Evolutionary conservation across 2,888 invertebrate species (phyloP).

Genomic region (Pyrrhia umbra): DNA sequence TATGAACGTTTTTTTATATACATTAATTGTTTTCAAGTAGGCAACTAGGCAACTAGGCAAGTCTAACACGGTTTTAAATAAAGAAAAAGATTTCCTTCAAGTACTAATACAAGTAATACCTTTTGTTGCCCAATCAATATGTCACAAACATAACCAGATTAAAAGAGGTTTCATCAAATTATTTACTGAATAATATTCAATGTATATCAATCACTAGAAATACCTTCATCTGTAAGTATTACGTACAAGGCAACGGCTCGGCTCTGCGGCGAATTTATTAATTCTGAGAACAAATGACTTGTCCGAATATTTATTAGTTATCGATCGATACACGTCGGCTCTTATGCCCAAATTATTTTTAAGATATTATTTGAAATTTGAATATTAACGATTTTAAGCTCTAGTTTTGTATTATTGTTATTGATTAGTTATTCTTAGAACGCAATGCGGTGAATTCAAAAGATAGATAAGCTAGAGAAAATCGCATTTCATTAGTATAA

Average conservation of each 20-base stretch:
- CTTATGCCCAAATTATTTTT: neutral
- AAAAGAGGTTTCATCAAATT: conserved; percentile 25
- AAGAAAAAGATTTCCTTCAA: no score
- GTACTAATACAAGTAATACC: no score
- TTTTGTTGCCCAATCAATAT: conserved; percentile 17
- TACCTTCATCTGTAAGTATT: conserved; percentile 7
- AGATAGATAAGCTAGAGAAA: no score
- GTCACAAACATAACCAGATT: conserved; percentile 15
- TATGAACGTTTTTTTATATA: no score
- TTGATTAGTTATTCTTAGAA: no score
- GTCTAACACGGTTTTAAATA: no score
- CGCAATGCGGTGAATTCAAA: no score
- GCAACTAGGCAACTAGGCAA: no score
- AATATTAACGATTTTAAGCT: neutral
- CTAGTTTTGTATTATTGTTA: neutral
- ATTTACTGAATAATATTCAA: conserved; percentile 18
- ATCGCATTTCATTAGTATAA: no score
- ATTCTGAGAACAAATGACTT: conserved; percentile 43
- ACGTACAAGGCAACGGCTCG: conserved; percentile 27
- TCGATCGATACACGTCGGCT: conserved; percentile 35
- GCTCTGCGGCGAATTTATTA: conserved; percentile 28
- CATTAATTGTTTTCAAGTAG: no score
- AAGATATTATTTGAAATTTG: conserved; percentile 4
- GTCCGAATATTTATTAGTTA: conserved; percentile 33
- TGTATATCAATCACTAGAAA: conserved; percentile 9